A percentile compares a stretch with the other conserved stretches of the same genome.
phyloP scores from a whole-genome alignment of 2,888 invertebrate genomes.

The Aleiodes alternator region DNA sequence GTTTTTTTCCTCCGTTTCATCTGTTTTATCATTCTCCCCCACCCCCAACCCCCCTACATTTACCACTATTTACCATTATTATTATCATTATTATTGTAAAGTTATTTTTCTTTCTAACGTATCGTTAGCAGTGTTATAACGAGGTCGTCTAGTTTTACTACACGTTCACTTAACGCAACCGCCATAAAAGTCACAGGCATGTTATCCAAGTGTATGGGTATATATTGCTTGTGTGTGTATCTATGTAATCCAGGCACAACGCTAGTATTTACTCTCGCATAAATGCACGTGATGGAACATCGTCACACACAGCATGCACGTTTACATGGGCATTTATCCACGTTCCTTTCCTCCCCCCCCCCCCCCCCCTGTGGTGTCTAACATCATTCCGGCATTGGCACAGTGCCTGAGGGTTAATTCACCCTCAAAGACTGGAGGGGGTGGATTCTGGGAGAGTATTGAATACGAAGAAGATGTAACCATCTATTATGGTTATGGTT shows the following conservation, averaged over 20 bases:
- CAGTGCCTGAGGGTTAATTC: conserved; percentile 43
- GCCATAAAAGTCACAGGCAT: conserved; percentile 19
- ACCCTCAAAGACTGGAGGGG: conserved; percentile 22
- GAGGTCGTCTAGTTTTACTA: conserved; percentile 23
- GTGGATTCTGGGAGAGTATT: not conserved
- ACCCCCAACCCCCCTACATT: not conserved
- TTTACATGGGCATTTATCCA: conserved; percentile 45
- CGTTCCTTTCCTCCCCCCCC: conserved; percentile 1
- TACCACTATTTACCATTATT: not conserved
- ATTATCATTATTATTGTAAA: conserved; percentile 10
- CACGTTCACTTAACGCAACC: conserved; percentile 24
- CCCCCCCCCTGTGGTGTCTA: not conserved
- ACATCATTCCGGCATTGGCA: conserved; percentile 7
- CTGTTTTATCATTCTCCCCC: not conserved
- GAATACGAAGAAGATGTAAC: not conserved
- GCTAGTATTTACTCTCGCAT: conserved; percentile 37
- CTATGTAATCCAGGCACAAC: not conserved
- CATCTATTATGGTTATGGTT: too few species aligned
- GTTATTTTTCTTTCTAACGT: not conserved
- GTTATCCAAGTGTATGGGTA: not conserved
- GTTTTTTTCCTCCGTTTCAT: too few species aligned
- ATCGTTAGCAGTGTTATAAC: conserved; percentile 16
- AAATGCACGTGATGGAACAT: conserved; percentile 35
- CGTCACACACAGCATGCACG: conserved; percentile 18
- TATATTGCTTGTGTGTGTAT: too few species aligned